phyloP scores from a whole-genome alignment of 2,888 invertebrate genomes.

The Epirrhoe alternata region DNA sequence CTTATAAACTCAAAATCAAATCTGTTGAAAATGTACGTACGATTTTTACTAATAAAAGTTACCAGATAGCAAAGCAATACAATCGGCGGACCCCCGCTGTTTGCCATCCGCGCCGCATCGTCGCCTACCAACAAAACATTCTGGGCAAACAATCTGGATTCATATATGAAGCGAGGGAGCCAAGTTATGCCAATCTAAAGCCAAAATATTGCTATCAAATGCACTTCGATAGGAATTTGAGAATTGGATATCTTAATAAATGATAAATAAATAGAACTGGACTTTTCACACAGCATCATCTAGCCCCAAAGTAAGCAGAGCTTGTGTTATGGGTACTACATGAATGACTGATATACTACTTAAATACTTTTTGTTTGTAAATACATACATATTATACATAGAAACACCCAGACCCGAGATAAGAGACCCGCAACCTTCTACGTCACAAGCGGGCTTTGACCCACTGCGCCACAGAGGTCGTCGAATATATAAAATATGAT shows the following conservation, averaged over 20 bases:
- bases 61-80: background rate
- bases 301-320: too few species aligned
- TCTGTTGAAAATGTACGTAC: background rate
- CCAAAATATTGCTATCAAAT: background rate
- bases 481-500: too few species aligned
- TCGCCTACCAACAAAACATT: conserved; percentile 43
- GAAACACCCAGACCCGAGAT: too few species aligned
- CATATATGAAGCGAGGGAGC: conserved; percentile 16
- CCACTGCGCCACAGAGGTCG: too few species aligned
- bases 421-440: too few species aligned
- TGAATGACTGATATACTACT: too few species aligned
- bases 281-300: too few species aligned
- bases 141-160: conserved; percentile 34
- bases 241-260: background rate
- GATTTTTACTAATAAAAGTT: background rate
- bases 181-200: conserved; percentile 5
- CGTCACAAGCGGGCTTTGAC: too few species aligned
- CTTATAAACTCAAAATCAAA: background rate
- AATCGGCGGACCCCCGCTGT: conserved; percentile 24
- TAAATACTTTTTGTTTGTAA: too few species aligned
- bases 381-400: too few species aligned
- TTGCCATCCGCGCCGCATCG: conserved; percentile 32
- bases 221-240: background rate
- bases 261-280: too few species aligned
- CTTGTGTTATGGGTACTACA: too few species aligned